Percentiles rank a stretch among this genome's conserved stretches.
phyloP scores from a whole-genome alignment of 2,888 invertebrate genomes.

The Argynnis bischoffii region DNA sequence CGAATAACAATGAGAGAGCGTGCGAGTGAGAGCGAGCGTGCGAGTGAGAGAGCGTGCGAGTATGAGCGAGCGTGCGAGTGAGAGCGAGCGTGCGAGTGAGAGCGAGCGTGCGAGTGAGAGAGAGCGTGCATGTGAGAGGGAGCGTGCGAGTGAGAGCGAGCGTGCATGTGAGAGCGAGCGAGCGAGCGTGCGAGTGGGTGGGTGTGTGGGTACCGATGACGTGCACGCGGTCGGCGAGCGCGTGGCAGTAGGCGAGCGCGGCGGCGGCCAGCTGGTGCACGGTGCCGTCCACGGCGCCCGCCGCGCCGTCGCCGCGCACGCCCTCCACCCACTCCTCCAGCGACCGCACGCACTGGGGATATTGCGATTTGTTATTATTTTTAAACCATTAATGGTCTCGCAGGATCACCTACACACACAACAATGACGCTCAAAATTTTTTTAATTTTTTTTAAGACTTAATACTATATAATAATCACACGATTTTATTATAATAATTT shows the following conservation, averaged over 20 bases:
- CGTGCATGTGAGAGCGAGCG: too few relatives aligned
- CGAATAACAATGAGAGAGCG: background rate
- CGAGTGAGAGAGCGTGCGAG: background rate
- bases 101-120: too few relatives aligned
- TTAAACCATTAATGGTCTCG: too few relatives aligned
- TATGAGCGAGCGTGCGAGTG: background rate
- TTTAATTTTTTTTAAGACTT: too few relatives aligned
- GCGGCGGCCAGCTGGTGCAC: slow-evolving; percentile 98
- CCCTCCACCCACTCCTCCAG: slow-evolving; percentile 97
- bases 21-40: background rate
- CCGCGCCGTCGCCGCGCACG: slow-evolving; percentile 88
- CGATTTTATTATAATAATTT: too few relatives aligned
- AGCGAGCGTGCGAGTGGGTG: too few relatives aligned
- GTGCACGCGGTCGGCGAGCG: slow-evolving; percentile 89
- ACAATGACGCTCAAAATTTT: too few relatives aligned
- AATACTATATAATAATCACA: too few relatives aligned
- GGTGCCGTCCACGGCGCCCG: slow-evolving; percentile 97
- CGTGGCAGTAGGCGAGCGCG: slow-evolving; percentile 95
- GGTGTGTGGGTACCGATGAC: slow-evolving; percentile 82
- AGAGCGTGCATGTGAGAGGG: too few relatives aligned
- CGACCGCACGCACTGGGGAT: slow-evolving; percentile 89
- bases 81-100: background rate
- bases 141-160: too few relatives aligned
- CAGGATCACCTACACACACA: too few relatives aligned
- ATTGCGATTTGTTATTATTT: too few relatives aligned